Conservation (phyloP, 1,140 invertebrate genomes). For the Aphaenogaster rudis region DNA sequence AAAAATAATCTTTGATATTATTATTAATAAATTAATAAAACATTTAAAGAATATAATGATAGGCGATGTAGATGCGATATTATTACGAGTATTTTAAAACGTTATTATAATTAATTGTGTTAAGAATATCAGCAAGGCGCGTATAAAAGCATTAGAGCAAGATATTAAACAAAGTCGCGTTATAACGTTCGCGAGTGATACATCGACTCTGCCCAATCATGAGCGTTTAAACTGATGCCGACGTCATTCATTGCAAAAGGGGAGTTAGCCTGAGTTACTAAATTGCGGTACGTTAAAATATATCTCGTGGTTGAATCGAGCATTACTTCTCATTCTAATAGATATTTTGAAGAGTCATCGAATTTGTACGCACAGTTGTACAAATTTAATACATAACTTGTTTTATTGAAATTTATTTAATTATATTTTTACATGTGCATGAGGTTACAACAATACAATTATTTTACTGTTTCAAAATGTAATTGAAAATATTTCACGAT, state of each 20-base stretch:
- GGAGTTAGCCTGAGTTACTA: constrained; percentile 44
- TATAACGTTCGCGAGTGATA: constrained; percentile 13
- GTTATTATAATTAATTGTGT: neutral
- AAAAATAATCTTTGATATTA: neutral
- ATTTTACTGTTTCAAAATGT: neutral
- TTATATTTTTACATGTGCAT: neutral
- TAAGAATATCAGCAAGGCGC: neutral
- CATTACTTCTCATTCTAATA: constrained; percentile 7
- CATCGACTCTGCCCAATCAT: constrained; percentile 6
- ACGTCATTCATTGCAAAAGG: constrained; percentile 56
- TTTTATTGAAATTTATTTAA: neutral
- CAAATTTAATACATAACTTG: neutral
- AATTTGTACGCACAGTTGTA: neutral
- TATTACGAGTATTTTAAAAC: neutral
- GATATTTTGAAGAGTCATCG: neutral
- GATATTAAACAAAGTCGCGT: neutral
- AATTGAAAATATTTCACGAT: neutral
- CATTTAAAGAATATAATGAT: neutral
- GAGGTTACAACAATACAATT: neutral
- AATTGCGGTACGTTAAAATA: constrained; percentile 67
- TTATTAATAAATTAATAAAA: neutral
- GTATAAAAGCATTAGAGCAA: neutral
- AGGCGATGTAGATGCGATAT: neutral
- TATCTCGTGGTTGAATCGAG: constrained; percentile 27
- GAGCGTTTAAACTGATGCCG: constrained; percentile 41